Conservation (phyloP, 2,888 invertebrate species). For the Diadromus collaris region DNA sequence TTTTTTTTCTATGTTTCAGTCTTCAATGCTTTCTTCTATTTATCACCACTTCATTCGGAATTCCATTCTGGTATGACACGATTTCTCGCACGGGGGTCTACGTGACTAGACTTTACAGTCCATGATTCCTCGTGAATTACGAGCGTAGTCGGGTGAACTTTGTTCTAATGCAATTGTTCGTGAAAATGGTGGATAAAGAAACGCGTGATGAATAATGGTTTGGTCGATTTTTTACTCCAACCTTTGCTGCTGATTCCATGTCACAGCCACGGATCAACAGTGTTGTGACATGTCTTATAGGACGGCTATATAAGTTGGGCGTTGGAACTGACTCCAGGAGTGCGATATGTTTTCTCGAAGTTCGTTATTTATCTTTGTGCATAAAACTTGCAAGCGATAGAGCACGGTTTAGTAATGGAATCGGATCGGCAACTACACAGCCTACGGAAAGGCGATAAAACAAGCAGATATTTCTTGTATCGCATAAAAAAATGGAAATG, state of each 20-base stretch:
- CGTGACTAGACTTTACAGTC: constrained; percentile 54
- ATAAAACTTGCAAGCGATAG: neutral
- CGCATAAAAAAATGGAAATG: neutral
- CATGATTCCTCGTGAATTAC: constrained; percentile 17
- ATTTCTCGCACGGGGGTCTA: constrained; percentile 37
- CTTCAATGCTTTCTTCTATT: constrained; percentile 31
- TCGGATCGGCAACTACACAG: neutral
- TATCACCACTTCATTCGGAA: constrained; percentile 46
- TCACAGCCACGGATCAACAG: neutral
- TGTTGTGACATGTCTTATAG: neutral
- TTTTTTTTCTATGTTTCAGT: neutral
- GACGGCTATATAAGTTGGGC: too few relatives aligned
- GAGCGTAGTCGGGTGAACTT: constrained; percentile 12
- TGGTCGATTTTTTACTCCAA: neutral
- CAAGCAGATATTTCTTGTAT: neutral
- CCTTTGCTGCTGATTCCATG: neutral
- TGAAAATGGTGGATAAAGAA: constrained; percentile 16
- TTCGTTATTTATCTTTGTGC: neutral
- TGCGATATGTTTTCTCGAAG: neutral
- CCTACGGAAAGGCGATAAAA: neutral
- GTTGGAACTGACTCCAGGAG: too few relatives aligned
- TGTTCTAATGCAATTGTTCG: constrained; percentile 25
- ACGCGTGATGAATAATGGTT: neutral
- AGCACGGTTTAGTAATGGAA: neutral
- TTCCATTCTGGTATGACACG: constrained; percentile 44